Conservation (phyloP, 2,797 vertebrate genomes). For the Neostethus bicornis region DNA sequence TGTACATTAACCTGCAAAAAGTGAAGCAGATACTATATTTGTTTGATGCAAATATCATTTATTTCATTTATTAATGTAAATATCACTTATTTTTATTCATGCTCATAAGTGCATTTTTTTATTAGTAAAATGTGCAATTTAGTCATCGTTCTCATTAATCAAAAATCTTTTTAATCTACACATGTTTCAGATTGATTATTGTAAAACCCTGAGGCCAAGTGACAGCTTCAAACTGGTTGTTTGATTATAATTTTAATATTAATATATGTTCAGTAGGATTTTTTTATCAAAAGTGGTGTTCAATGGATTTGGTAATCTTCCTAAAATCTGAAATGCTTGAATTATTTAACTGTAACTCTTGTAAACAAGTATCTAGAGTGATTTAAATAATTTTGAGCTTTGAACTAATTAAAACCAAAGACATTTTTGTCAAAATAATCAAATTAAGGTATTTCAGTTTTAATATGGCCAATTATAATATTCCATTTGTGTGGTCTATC, state of each 20-base stretch:
- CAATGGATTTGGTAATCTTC: not conserved
- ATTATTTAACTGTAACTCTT: not conserved
- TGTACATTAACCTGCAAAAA: not conserved
- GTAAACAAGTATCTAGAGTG: slow-evolving; percentile 2
- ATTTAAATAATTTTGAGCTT: not conserved
- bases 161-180: not conserved
- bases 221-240: not conserved
- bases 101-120: not conserved
- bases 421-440: no score
- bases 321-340: not conserved
- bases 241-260: not conserved
- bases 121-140: not conserved
- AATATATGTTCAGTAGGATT: not conserved
- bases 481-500: slow-evolving; percentile 1
- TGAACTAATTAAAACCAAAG: no score
- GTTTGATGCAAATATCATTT: not conserved
- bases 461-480: slow-evolving; percentile 8
- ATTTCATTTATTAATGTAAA: not conserved
- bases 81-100: no score
- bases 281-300: not conserved
- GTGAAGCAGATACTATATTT: not conserved
- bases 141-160: not conserved
- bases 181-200: not conserved
- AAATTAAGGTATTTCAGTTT: not conserved
- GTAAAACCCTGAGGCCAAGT: not conserved